Percentiles rank a stretch among this genome's conserved stretches.
Evolutionary conservation across 2,888 invertebrate genomes (phyloP).

Genomic region (Cheilosia impressa): DNA sequence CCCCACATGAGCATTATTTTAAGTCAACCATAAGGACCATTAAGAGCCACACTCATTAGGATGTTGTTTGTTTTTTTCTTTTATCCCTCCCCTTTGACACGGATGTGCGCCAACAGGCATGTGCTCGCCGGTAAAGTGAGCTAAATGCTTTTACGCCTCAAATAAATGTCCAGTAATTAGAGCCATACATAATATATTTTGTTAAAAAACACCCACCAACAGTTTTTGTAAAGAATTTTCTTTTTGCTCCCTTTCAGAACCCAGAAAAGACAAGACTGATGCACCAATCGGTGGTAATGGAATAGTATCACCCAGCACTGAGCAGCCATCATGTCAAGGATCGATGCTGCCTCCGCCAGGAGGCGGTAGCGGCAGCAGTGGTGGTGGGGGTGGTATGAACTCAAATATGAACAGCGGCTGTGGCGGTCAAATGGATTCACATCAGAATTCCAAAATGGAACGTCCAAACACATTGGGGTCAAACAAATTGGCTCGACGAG

Average conservation of each 20-base stretch:
- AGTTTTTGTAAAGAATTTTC: not conserved
- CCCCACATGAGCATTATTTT: conserved; percentile 28
- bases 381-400: conserved; percentile 77
- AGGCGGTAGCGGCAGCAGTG: conserved; percentile 82
- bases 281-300: conserved; percentile 85
- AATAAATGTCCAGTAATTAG: conserved; percentile 32
- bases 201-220: not conserved
- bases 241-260: conserved; percentile 88
- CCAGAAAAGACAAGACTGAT: conserved; percentile 97
- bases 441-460: conserved; percentile 87
- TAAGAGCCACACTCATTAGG: conserved; percentile 40
- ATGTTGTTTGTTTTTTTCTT: not conserved
- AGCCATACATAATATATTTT: not conserved
- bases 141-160: conserved; percentile 25
- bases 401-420: conserved; percentile 76
- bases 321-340: conserved; percentile 83
- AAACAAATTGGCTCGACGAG: conserved; percentile 90
- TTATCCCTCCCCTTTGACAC: not conserved
- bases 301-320: conserved; percentile 87
- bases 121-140: not conserved
- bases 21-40: conserved; percentile 43
- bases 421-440: conserved; percentile 78
- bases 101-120: not conserved
- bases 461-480: conserved; percentile 92
- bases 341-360: conserved; percentile 83